Evolutionary conservation across 2,797 vertebrate genomes (phyloP).

Genomic region (Eulemur albifrons): DNA sequence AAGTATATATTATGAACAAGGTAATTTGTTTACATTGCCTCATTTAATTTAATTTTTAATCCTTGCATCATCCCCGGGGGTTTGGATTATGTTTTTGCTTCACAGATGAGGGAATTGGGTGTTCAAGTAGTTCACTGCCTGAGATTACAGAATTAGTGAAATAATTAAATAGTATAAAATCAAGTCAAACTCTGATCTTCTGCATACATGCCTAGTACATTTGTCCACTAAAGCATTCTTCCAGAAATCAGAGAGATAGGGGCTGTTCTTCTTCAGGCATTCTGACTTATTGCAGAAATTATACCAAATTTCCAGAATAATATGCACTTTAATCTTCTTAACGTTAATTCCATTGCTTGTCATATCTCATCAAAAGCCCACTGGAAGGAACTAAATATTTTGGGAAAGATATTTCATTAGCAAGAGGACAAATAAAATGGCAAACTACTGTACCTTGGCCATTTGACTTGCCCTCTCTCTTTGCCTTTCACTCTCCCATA

Average conservation of each 20-base stretch:
- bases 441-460: background rate
- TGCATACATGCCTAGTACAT: background rate
- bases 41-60: conserved; percentile 8
- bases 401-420: background rate
- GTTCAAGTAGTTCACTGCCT: background rate
- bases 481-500: background rate
- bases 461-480: background rate
- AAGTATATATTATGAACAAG: background rate
- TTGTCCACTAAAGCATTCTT: background rate
- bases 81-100: background rate
- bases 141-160: background rate
- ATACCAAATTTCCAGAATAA: background rate
- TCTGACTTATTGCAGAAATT: background rate
- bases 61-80: background rate
- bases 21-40: background rate
- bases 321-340: background rate
- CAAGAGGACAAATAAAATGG: background rate
- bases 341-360: conserved; percentile 5
- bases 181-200: background rate
- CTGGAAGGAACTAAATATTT: background rate
- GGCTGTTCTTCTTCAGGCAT: background rate
- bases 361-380: background rate
- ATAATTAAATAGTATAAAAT: background rate
- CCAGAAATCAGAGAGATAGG: background rate
- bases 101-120: background rate